phyloP scores from a whole-genome alignment of 2,797 vertebrate genomes.

The Phoebastria nigripes region DNA sequence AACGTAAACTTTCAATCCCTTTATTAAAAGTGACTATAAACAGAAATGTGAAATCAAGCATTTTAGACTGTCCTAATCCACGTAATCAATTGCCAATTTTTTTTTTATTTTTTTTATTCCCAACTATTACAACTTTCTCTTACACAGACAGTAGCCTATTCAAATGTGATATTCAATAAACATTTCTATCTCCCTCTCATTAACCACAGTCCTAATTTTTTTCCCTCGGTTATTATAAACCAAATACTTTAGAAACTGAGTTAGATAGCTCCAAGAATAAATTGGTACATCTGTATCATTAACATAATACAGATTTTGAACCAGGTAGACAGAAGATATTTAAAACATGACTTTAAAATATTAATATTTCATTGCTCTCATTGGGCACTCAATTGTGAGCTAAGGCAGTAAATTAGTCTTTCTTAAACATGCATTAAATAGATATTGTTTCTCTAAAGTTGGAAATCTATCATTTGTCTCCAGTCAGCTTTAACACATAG shows the following conservation, averaged over 20 bases:
- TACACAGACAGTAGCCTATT: neutral
- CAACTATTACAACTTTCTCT: neutral
- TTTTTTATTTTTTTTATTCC: neutral
- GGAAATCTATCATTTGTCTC: neutral
- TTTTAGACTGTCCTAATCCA: neutral
- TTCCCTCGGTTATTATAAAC: neutral
- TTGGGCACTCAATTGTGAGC: neutral
- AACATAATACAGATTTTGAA: neutral
- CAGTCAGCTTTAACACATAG: neutral
- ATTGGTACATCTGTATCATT: neutral
- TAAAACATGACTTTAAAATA: conserved; percentile 1
- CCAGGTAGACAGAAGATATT: neutral
- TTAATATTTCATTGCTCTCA: conserved; percentile 2
- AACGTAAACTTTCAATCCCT: neutral
- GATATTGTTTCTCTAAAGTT: conserved; percentile 29
- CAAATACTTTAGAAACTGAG: neutral
- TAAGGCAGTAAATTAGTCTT: neutral
- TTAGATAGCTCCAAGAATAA: neutral
- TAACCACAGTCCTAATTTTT: neutral
- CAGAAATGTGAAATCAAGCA: neutral
- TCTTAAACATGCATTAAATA: conserved; percentile 1
- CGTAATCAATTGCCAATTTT: neutral
- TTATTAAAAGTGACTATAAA: neutral
- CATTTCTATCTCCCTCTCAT: neutral
- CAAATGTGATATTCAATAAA: neutral